Evolutionary conservation across 2,113 vertebrate genomes (phyloP).

Genomic region (Gavia stellata): DNA sequence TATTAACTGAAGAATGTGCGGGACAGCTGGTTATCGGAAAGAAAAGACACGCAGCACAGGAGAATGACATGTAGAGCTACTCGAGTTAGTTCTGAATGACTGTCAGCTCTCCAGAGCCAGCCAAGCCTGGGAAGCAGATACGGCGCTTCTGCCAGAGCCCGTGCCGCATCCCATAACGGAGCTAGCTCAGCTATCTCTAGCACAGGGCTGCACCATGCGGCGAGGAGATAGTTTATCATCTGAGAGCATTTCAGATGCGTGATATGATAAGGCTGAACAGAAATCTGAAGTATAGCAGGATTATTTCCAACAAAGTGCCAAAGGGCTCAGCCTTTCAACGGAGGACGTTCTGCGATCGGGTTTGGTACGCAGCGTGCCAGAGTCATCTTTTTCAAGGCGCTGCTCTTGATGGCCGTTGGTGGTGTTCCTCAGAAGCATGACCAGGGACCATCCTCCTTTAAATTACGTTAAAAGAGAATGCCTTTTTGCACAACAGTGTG

Average conservation of each 20-base stretch:
- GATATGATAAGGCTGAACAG: background rate
- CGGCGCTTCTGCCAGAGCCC: background rate
- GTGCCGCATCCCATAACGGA: background rate
- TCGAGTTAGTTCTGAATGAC: background rate
- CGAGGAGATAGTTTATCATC: conserved; percentile 5
- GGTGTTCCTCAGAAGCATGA: background rate
- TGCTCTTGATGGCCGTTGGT: accelerated
- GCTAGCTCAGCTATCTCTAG: conserved; percentile 14
- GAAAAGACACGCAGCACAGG: background rate
- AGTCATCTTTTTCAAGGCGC: background rate
- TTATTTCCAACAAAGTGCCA: background rate
- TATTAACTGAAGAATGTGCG: conserved; percentile 52
- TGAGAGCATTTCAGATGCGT: background rate
- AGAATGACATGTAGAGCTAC: conserved; percentile 21
- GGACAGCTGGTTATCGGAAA: conserved; percentile 51
- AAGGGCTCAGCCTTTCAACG: background rate
- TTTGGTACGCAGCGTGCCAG: accelerated
- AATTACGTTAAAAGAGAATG: background rate
- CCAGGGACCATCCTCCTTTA: background rate
- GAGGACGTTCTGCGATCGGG: accelerated
- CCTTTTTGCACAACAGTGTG: background rate
- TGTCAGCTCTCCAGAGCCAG: conserved; percentile 21
- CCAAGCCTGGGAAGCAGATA: background rate
- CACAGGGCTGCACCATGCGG: background rate
- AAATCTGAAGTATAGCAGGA: conserved; percentile 18